Percentiles rank a stretch among this genome's conserved stretches.
Evolutionary conservation across 2,797 vertebrate species (phyloP).

Genomic region (Xenops minutus): DNA sequence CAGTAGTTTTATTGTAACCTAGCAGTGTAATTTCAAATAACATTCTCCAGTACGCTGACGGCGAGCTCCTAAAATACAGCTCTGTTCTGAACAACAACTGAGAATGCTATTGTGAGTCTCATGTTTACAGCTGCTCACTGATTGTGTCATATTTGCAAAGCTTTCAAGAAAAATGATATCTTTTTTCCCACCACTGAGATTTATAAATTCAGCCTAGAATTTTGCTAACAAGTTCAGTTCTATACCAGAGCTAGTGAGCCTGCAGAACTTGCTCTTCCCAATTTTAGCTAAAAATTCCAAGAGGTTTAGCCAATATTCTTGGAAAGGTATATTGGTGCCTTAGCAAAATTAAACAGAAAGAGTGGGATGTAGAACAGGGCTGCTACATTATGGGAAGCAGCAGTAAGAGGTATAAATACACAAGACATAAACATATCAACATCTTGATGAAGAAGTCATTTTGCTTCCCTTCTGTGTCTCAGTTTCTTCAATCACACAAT

Average conservation of each 20-base stretch:
- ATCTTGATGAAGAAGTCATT: background rate
- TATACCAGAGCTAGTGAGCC: background rate
- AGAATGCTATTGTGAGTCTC: background rate
- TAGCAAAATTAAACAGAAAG: background rate
- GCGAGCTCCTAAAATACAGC: slow-evolving; percentile 43
- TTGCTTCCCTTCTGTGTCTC: background rate
- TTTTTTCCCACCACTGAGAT: background rate
- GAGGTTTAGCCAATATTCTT: background rate
- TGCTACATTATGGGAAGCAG: background rate
- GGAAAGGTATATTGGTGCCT: background rate
- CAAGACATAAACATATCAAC: background rate
- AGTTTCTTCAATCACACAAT: background rate
- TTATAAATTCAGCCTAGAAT: background rate
- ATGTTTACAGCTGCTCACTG: slow-evolving; percentile 5
- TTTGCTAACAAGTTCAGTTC: background rate
- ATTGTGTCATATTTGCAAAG: slow-evolving; percentile 7
- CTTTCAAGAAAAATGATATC: slow-evolving; percentile 13
- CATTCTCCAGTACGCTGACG: background rate
- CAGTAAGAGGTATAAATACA: background rate
- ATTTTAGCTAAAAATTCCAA: background rate
- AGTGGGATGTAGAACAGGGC: background rate
- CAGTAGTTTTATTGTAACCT: slow-evolving; percentile 40
- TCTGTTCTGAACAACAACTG: background rate
- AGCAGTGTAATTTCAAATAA: slow-evolving; percentile 42
- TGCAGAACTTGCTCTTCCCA: background rate